Conservation (phyloP, 1,140 invertebrate genomes). For the Drosophila ercepeae region DNA sequence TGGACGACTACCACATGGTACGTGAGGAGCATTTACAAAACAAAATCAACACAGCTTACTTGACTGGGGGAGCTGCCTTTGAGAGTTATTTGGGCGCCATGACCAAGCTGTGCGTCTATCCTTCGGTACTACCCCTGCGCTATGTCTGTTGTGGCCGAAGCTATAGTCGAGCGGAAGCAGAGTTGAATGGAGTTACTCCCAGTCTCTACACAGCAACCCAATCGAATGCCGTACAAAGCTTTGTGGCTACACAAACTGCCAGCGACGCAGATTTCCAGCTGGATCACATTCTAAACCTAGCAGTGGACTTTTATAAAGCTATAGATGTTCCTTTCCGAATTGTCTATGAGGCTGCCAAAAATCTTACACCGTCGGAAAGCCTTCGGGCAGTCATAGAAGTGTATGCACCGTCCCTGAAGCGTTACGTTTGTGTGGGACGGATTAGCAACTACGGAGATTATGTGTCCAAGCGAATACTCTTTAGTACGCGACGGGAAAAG, state of each 20-base stretch:
- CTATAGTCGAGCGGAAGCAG: slow-evolving; percentile 84
- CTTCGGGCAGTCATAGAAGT: slow-evolving; percentile 86
- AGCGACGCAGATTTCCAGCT: slow-evolving; percentile 83
- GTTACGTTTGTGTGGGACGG: slow-evolving; percentile 87
- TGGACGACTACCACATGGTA: slow-evolving; percentile 85
- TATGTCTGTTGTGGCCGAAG: slow-evolving; percentile 86
- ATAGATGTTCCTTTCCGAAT: slow-evolving; percentile 86
- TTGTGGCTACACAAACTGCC: slow-evolving; percentile 83
- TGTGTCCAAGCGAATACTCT: slow-evolving; percentile 87
- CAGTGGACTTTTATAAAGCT: slow-evolving; percentile 85
- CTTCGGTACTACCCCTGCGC: slow-evolving; percentile 85
- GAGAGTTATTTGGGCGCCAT: slow-evolving; percentile 86
- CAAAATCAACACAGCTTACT: slow-evolving; percentile 84
- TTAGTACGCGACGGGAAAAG: slow-evolving; percentile 84
- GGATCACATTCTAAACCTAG: slow-evolving; percentile 82
- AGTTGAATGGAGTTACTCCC: slow-evolving; percentile 33
- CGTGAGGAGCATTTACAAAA: slow-evolving; percentile 83
- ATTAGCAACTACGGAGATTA: slow-evolving; percentile 86
- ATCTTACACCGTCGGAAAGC: slow-evolving; percentile 85
- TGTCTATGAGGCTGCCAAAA: slow-evolving; percentile 84
- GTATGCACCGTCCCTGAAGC: slow-evolving; percentile 85
- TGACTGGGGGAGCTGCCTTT: slow-evolving; percentile 86
- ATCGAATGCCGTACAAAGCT: slow-evolving; percentile 85
- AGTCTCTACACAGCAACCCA: slow-evolving; percentile 86
- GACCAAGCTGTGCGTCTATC: slow-evolving; percentile 85